Evolutionary conservation across 2,888 invertebrate genomes (phyloP), one percentile per base, ranked within the genome.

Genomic region (Dicranocentrus wangi): DNA sequence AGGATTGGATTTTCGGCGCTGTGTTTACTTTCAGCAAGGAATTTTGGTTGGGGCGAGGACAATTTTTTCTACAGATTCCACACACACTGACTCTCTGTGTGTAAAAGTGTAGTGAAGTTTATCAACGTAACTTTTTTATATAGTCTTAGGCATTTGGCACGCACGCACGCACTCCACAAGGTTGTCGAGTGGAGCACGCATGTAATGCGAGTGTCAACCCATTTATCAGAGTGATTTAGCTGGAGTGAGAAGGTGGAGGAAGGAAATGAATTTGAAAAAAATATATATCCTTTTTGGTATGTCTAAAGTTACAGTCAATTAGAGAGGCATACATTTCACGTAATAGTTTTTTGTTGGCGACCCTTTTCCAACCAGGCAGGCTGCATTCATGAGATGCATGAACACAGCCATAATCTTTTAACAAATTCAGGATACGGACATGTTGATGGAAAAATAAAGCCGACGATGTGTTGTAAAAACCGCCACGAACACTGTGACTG

Each of bases 231-330:
- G 65, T 43, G 43, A 65, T 43, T 43, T 43, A 43, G 23, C 42
- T 65, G 42, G 5, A 43, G 23, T 19, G 43, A 15, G 23, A 43
- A 25, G 55, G 10, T 10, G 10, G 27, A 13, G 23, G 55, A 7
- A n/a, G 23, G 51, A 15, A 66, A 25, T 55, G 55, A n/a, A 55
- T 23, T 25, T 8, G n/a, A 25, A 55, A 10, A 19, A 51, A 21
- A 42, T 65, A 19, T 43, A 21, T 58, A 32, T 32, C 10, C 32
- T 32, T 32, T 32, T 32, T 66, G 13, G 60, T 27, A 43, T 71
- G 70, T 43, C 60, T 72, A 65, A 75, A 53, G 75, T 66, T 25
- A 75, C 43, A 66, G 65, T 75, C 75, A 75, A 75, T 75, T 75
- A 75, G 66, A 63, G 63, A 27, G 32, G 42, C 39, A 21, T 28